phyloP scores from a whole-genome alignment of 1,140 invertebrate species.

The Rhyzopertha dominica region DNA sequence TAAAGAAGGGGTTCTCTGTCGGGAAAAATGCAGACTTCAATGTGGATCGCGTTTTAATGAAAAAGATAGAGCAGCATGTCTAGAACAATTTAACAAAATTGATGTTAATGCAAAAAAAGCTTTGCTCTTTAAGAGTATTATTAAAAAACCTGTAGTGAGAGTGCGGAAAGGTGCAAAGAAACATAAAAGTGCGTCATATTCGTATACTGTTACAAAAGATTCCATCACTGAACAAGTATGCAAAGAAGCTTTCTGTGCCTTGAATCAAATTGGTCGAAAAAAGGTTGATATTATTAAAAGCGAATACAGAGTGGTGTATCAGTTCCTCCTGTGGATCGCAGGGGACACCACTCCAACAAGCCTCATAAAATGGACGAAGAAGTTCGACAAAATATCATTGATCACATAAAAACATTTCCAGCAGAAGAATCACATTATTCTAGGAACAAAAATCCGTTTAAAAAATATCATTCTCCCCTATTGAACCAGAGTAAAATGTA shows the following conservation, averaged over 20 bases:
- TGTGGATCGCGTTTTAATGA: background rate
- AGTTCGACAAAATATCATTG: constrained; percentile 7
- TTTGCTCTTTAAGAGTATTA: constrained; percentile 16
- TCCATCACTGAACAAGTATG: no score
- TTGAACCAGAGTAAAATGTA: constrained; percentile 14
- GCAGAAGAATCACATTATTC: constrained; percentile 18
- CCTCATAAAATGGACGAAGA: constrained; percentile 12
- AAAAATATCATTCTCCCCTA: constrained; percentile 13
- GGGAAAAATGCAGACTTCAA: constrained; percentile 5
- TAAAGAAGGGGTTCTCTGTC: no score
- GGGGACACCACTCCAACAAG: constrained; percentile 9
- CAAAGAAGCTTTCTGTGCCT: constrained; percentile 13
- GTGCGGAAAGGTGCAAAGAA: constrained; percentile 14
- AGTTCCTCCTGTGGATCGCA: constrained; percentile 6
- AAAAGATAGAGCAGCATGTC: background rate
- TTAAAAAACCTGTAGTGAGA: constrained; percentile 6
- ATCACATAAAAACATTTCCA: constrained; percentile 14
- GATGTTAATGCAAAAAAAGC: constrained; percentile 23
- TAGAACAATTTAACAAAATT: constrained; percentile 13
- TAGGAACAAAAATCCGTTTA: constrained; percentile 5
- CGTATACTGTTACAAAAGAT: constrained; percentile 7
- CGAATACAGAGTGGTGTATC: no score
- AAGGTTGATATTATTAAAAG: constrained; percentile 20
- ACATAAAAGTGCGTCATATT: constrained; percentile 14
- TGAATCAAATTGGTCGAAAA: constrained; percentile 18